phyloP scores from a whole-genome alignment of 2,797 vertebrate genomes.

The Anguilla obscura region DNA sequence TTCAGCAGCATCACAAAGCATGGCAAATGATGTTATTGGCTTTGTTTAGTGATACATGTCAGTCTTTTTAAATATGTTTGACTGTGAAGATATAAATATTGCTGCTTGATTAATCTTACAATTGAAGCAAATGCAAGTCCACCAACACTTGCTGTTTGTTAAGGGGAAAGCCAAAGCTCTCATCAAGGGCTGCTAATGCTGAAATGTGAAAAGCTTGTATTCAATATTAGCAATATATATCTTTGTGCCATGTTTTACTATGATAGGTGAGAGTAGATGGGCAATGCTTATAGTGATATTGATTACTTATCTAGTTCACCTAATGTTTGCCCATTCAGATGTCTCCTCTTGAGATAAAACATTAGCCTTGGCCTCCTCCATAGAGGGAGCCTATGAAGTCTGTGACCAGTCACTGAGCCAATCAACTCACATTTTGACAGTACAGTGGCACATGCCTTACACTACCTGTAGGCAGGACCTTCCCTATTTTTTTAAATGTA shows the following conservation, averaged over 20 bases:
- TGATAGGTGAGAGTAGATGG: background rate
- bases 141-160: background rate
- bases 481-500: conserved; percentile 68
- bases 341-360: conserved; percentile 70
- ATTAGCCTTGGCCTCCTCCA: conserved; percentile 68
- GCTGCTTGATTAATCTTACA: conserved; percentile 39
- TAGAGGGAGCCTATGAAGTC: conserved; percentile 71
- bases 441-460: conserved; percentile 62
- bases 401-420: conserved; percentile 74
- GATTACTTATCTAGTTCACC: conserved; percentile 62
- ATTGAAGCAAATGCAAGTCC: conserved; percentile 43
- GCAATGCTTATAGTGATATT: background rate
- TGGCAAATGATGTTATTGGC: conserved; percentile 17
- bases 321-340: conserved; percentile 65
- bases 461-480: conserved; percentile 67
- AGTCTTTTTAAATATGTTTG: conserved; percentile 43
- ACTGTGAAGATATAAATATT: conserved; percentile 48
- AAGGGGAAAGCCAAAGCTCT: background rate
- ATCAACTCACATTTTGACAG: conserved; percentile 67
- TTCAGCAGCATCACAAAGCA: conserved; percentile 40
- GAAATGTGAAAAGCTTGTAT: background rate
- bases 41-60: conserved; percentile 39
- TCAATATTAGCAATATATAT: background rate
- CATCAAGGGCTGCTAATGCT: background rate
- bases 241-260: background rate